Evolutionary conservation across 2,888 invertebrate genomes (phyloP), one percentile per base, ranked within the genome.

Genomic region (Eulithis testata): DNA sequence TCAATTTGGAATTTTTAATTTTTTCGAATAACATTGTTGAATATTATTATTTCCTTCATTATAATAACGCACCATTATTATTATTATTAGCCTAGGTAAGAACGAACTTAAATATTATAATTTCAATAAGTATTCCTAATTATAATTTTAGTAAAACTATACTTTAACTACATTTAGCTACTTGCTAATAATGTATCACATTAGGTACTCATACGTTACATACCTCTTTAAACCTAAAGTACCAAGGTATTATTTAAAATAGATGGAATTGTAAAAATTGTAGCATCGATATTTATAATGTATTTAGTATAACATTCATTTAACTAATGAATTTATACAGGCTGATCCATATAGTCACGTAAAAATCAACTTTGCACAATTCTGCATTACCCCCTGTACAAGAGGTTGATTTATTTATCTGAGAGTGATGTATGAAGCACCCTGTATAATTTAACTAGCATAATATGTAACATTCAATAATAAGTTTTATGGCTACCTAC

Each of bases 81-180:
- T 14, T 27, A 21, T 21, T 21, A 11, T n/a, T 52, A 52, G 52
- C 31, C 49, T 8, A 31, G 21, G 3, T 12, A 11, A 60, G 27
- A 2, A 47, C 14, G 21, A 45, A 62, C 51, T 12, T 14, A 51
- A 21, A 21, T 21, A 43, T 11, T 14, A 37, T 40, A 40, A 8
- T 40, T 40, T 43, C 14, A 14, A 21, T 21, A 21, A 21, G n/a
- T 51, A 12, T 14, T 36, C 7, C 40, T 50, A 56, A 50, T 51
- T 56, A 62, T 36, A 51, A 50, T 50, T 62, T 56, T 62, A 61
- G 55, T 55, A 62, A 55, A 62, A 50, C 55, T 55, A 56, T 47
- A 14, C 8, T 55, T 53, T 14, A 40, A 53, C 37, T 2, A 21
- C 21, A 21, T 21, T 21, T 21, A 21, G 21, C 9, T 49, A 49